Evolutionary conservation across 2,113 vertebrate species (phyloP).

Genomic region (Rhodinocichla rosea): DNA sequence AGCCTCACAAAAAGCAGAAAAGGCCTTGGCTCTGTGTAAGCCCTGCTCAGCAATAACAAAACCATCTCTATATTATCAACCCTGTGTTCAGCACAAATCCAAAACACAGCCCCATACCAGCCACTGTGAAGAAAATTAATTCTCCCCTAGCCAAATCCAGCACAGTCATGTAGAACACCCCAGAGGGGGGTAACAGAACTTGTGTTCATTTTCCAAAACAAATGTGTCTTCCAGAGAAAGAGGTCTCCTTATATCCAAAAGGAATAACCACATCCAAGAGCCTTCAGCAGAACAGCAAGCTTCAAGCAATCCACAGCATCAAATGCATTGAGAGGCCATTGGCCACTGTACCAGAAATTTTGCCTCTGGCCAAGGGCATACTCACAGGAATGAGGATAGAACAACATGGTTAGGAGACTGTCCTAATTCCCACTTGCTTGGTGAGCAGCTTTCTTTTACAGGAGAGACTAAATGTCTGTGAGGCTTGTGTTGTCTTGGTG

Average conservation of each 20-base stretch:
- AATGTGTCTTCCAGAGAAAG: background rate
- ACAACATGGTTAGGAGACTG: fast-evolving
- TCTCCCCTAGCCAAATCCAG: background rate
- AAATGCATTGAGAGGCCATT: background rate
- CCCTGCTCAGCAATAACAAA: background rate
- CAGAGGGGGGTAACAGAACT: background rate
- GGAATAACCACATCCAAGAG: background rate
- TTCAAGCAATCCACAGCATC: background rate
- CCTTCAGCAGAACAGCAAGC: background rate
- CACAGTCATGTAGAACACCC: background rate
- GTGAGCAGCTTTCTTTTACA: background rate
- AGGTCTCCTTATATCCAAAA: background rate
- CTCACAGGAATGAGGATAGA: background rate
- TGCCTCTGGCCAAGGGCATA: background rate
- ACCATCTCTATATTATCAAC: background rate
- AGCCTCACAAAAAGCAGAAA: background rate
- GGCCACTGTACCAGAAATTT: background rate
- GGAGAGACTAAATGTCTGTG: background rate
- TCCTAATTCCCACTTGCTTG: background rate
- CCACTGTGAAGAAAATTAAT: background rate
- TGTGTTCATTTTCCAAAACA: background rate
- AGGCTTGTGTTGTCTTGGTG: background rate
- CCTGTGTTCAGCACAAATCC: background rate
- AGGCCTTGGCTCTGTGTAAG: background rate
- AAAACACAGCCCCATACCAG: background rate